phyloP scores from a whole-genome alignment of 2,113 vertebrate genomes.

The Microcebus lehilahytsara region DNA sequence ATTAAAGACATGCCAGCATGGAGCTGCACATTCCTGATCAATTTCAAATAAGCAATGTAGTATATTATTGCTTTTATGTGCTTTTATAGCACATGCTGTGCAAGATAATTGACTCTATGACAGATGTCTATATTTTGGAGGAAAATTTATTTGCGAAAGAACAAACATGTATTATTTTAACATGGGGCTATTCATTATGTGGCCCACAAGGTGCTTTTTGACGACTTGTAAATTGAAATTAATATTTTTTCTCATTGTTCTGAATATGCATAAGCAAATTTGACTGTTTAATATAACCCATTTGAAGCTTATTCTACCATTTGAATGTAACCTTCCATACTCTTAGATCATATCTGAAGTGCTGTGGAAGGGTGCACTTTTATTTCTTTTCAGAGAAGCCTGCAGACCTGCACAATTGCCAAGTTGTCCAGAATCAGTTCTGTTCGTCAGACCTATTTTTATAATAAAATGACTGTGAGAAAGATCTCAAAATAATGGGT shows the following conservation, averaged over 20 bases:
- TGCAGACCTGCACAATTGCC: not conserved
- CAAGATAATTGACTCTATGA: conserved; percentile 67
- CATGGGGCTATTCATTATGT: conserved; percentile 57
- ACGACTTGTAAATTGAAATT: conserved; percentile 69
- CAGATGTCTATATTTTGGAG: conserved; percentile 73
- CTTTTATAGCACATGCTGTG: conserved; percentile 67
- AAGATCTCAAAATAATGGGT: not conserved
- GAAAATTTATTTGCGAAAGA: conserved; percentile 62
- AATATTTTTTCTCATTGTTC: conserved; percentile 59
- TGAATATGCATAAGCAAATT: conserved; percentile 21
- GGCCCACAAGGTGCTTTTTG: conserved; percentile 60
- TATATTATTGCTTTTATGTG: conserved; percentile 71
- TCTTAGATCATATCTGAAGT: not conserved
- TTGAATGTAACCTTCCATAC: not conserved
- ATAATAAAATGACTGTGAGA: not conserved
- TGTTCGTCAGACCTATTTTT: not conserved
- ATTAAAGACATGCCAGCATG: conserved; percentile 73
- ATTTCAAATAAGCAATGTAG: conserved; percentile 69
- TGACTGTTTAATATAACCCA: not conserved
- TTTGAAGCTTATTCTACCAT: conserved; percentile 16
- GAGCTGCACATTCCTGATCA: conserved; percentile 64
- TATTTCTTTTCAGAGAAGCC: not conserved
- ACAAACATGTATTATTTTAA: conserved; percentile 63
- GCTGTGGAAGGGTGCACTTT: not conserved
- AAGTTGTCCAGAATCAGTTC: not conserved